phyloP scores from a whole-genome alignment of 2,797 vertebrate species.

The Gymnothorax reevesii region DNA sequence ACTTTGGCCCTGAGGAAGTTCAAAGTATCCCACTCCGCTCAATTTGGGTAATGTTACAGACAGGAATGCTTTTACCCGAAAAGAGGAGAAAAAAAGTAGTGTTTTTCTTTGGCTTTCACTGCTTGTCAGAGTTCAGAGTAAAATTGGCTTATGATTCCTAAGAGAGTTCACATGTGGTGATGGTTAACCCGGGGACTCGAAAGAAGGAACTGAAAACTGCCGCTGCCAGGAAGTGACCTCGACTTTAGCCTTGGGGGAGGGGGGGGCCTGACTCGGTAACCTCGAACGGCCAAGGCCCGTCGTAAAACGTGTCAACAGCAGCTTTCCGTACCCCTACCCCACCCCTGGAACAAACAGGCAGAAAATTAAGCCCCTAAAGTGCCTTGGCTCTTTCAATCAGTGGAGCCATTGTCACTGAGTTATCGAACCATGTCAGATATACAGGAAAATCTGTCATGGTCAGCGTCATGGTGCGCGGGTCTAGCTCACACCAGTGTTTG shows the following conservation, averaged over 20 bases:
- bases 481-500: too few species aligned
- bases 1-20: neutral
- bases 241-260: neutral
- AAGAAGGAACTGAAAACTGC: constrained; percentile 7
- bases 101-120: neutral
- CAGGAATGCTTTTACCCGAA: constrained; percentile 15
- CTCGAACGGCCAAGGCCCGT: neutral
- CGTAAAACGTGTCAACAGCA: constrained; percentile 22
- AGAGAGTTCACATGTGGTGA: constrained; percentile 49
- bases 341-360: neutral
- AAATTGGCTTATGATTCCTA: constrained; percentile 37
- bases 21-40: neutral
- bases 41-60: constrained; percentile 31
- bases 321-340: neutral
- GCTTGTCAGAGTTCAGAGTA: constrained; percentile 46
- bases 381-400: neutral
- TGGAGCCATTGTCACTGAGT: too few species aligned
- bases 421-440: too few species aligned
- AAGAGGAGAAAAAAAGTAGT: constrained; percentile 18
- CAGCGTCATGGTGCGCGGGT: too few species aligned
- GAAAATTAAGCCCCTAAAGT: constrained; percentile 18
- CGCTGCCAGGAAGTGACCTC: constrained; percentile 27
- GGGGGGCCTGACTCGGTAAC: neutral
- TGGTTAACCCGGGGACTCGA: constrained; percentile 32
- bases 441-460: too few species aligned